Evolutionary conservation across 2,113 vertebrate species (phyloP).

Genomic region (Nothobranchius kuhntae): DNA sequence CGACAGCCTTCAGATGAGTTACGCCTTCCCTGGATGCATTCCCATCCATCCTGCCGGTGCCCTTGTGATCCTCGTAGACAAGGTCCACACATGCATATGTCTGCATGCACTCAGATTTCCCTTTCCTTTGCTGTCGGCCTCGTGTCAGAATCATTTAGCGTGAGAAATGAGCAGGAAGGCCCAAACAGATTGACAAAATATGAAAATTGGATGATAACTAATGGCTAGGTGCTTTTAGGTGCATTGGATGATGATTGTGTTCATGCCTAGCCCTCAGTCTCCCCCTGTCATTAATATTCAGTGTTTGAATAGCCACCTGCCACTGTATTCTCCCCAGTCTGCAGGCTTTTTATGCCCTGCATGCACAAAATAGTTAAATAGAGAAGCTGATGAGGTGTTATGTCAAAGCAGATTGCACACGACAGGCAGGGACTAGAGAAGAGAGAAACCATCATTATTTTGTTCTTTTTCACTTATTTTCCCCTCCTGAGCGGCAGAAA

Average conservation of each 20-base stretch:
- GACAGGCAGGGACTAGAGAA: slow-evolving; percentile 68
- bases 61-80: slow-evolving; percentile 42
- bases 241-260: slow-evolving; percentile 42
- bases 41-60: slow-evolving; percentile 28
- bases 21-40: slow-evolving; percentile 33
- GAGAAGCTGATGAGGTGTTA: slow-evolving; percentile 73
- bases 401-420: slow-evolving; percentile 72
- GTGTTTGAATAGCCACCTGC: slow-evolving; percentile 58
- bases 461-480: slow-evolving; percentile 34
- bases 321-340: slow-evolving; percentile 46
- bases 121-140: neutral
- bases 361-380: slow-evolving; percentile 71
- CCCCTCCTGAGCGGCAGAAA: slow-evolving; percentile 55
- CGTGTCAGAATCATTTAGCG: slow-evolving; percentile 54
- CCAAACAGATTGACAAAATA: slow-evolving; percentile 62
- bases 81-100: slow-evolving; percentile 29
- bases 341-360: slow-evolving; percentile 57
- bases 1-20: slow-evolving; percentile 55
- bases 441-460: slow-evolving; percentile 68
- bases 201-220: slow-evolving; percentile 73
- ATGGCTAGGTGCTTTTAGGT: slow-evolving; percentile 69
- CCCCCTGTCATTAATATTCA: slow-evolving; percentile 62
- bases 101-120: slow-evolving; percentile 31
- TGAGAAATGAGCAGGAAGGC: slow-evolving; percentile 55
- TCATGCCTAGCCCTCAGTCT: slow-evolving; percentile 28